A percentile compares a stretch with the other conserved stretches of the same genome.
These are phyloP conservation scores for Raja brachyura DNA, from an alignment of 2,113 vertebrate genomes.

Conservation along the genomic window DNA sequence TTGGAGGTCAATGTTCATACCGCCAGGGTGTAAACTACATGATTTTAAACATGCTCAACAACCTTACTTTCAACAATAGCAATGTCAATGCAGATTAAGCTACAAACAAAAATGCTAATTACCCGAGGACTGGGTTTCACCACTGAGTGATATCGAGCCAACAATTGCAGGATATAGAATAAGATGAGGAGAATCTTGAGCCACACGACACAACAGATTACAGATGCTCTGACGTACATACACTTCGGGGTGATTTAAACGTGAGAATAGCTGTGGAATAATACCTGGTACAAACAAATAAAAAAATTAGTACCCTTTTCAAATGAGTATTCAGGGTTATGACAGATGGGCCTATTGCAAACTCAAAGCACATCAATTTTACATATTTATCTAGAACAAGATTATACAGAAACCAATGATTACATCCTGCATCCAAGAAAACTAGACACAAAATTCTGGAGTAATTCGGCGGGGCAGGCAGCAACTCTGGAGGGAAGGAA, in stretches of 20 bases:
- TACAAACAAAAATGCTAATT: slow-evolving; percentile 36
- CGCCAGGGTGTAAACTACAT: too few species aligned
- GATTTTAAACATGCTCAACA: background rate
- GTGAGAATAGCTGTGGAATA: slow-evolving; percentile 94
- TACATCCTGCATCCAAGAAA: background rate
- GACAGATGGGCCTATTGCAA: background rate
- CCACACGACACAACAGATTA: slow-evolving; percentile 87
- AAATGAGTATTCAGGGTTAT: background rate
- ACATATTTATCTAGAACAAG: background rate
- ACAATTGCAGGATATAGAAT: slow-evolving; percentile 95
- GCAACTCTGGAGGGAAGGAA: too few species aligned
- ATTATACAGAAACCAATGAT: background rate
- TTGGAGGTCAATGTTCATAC: too few species aligned
- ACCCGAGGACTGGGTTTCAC: slow-evolving; percentile 86
- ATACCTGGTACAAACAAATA: slow-evolving; percentile 59
- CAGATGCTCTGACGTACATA: slow-evolving; percentile 96
- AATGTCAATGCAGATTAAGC: background rate
- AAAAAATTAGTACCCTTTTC: background rate
- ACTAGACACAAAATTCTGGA: too few species aligned
- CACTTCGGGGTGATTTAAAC: slow-evolving; percentile 92
- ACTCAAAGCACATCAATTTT: background rate
- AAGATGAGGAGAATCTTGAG: slow-evolving; percentile 92
- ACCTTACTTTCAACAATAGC: background rate
- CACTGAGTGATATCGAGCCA: slow-evolving; percentile 88
- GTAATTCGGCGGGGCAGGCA: too few species aligned